Evolutionary conservation across 2,888 invertebrate species (phyloP), one percentile per base, ranked within the genome.

Genomic region (Drosophila recens): DNA sequence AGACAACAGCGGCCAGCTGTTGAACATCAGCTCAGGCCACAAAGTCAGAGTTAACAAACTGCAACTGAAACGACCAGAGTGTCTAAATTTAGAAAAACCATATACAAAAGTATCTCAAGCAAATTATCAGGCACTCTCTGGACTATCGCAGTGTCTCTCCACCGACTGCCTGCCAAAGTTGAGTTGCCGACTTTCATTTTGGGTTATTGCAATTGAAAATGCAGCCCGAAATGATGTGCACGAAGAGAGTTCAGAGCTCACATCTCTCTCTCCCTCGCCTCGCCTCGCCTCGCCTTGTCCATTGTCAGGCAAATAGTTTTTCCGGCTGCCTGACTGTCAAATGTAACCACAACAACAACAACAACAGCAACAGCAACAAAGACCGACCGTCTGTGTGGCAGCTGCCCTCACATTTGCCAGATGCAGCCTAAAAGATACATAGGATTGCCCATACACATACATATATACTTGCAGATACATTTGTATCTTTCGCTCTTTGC

Each of bases 381-480:
- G 49, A n/a, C 49, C 11, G 33, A 34, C 40, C 20, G 59, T 45
- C 63, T 61, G 73, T 38, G 61, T 58, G 76, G 69, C 82, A 82
- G 85, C 83, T 83, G 86, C 82, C 88, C 74, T 72, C 86, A 75
- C 80, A 87, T 85, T 83, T 75, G 66, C 80, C 87, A 87, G 82
- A 83, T 87, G 76, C 80, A 79, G 23, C 61, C 61, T 45, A 45
- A 54, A 53, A 79, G 75, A 74, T 74, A 69, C 69, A 68, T 49
- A 17, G 51, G 48, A 64, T 46, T 67, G 74, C 43, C 43, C 43
- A 11, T 43, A 4, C 23, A 23, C 20, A 10, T 15, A 4, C 23
- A 23, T 27, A 5, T 23, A 38, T 68, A 79, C 75, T 69, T 75
- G 56, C 75, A 75, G 79, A 85, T 82, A 75, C 80, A 75, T 82